A percentile compares a stretch with the other conserved stretches of the same genome.
These are phyloP conservation scores for Folsomia candida DNA, from an alignment of 2,888 invertebrate species.

Conservation along the genomic window DNA sequence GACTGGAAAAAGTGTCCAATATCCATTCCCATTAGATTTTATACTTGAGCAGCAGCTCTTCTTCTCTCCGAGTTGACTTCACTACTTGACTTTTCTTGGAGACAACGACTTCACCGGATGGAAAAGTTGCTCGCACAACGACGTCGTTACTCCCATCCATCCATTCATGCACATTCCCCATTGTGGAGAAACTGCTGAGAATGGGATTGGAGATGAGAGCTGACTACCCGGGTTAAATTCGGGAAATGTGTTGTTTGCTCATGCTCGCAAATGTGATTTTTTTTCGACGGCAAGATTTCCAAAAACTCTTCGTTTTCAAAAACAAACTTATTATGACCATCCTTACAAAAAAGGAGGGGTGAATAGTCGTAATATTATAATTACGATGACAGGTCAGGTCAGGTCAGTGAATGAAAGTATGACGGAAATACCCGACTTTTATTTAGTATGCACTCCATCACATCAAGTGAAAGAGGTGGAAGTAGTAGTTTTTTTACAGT, in stretches of 20 bases:
- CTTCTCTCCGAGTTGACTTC: no score
- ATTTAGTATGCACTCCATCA: not conserved
- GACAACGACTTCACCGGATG: slow-evolving; percentile 8
- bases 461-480: not conserved
- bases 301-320: no score
- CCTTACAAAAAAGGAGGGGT: no score
- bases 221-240: slow-evolving; percentile 26
- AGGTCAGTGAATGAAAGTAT: not conserved
- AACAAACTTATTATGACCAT: no score
- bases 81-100: no score
- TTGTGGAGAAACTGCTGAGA: not conserved
- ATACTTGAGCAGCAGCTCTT: slow-evolving; percentile 25
- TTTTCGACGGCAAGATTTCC: not conserved
- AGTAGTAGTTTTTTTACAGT: not conserved
- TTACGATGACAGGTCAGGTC: not conserved
- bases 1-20: slow-evolving; percentile 20
- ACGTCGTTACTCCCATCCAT: not conserved
- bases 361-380: not conserved
- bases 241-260: slow-evolving; percentile 27
- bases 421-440: not conserved
- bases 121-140: slow-evolving; percentile 23
- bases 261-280: slow-evolving; percentile 16
- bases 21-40: slow-evolving; percentile 43
- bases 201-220: not conserved
- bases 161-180: not conserved